phyloP scores from a whole-genome alignment of 2,797 vertebrate genomes.

The Macropus fuliginosus region DNA sequence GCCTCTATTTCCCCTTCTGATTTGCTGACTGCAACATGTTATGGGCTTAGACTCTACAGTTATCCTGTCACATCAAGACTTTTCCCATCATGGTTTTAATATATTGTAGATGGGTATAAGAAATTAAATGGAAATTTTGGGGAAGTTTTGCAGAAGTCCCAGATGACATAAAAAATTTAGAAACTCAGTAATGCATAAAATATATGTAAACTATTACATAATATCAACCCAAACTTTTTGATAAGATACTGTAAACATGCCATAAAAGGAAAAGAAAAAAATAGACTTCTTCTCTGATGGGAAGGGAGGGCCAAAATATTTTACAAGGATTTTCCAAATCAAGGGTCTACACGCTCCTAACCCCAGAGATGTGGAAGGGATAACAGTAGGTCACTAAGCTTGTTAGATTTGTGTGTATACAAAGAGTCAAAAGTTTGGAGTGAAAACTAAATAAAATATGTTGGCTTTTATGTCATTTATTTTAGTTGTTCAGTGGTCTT shows the following conservation, averaged over 20 bases:
- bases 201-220: background rate
- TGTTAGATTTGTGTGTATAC: background rate
- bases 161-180: background rate
- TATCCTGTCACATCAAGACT: background rate
- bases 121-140: background rate
- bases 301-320: background rate
- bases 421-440: background rate
- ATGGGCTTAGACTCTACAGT: constrained; percentile 31
- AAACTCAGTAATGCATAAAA: background rate
- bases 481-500: constrained; percentile 9
- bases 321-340: background rate
- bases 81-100: background rate
- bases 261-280: background rate
- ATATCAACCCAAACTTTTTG: background rate
- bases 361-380: background rate
- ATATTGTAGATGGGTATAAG: background rate
- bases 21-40: constrained; percentile 29
- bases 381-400: background rate
- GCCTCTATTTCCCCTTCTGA: background rate
- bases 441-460: background rate
- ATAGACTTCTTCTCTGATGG: background rate
- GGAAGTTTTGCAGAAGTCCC: background rate
- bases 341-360: background rate
- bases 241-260: background rate
- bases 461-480: background rate